Conservation (phyloP, 2,797 vertebrate species). For the Apogon hyalosoma region DNA sequence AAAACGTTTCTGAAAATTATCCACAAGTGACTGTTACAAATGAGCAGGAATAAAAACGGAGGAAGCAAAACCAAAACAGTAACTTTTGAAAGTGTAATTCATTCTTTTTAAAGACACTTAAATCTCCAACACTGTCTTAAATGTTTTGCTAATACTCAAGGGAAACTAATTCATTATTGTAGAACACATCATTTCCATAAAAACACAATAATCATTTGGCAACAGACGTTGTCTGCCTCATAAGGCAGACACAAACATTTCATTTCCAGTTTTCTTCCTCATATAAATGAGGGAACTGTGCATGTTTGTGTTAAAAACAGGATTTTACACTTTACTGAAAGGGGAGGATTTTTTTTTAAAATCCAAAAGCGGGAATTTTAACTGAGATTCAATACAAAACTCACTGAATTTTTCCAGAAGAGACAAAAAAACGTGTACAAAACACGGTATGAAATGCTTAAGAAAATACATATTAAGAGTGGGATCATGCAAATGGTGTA, state of each 20-base stretch:
- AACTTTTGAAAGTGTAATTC: background rate
- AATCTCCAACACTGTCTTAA: constrained; percentile 13
- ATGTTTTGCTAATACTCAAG: constrained; percentile 24
- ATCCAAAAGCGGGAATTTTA: constrained; percentile 2
- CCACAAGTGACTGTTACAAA: constrained; percentile 14
- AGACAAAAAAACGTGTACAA: constrained; percentile 44
- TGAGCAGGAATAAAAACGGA: constrained; percentile 22
- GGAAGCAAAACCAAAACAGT: constrained; percentile 22
- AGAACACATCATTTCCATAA: constrained; percentile 30
- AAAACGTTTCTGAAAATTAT: constrained; percentile 10
- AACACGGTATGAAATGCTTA: constrained; percentile 51
- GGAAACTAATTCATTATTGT: constrained; percentile 14
- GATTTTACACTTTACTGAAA: background rate
- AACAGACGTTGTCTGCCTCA: constrained; percentile 58
- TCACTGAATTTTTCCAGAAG: background rate
- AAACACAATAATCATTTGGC: constrained; percentile 72
- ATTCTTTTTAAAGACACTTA: constrained; percentile 14
- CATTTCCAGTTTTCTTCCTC: constrained; percentile 33
- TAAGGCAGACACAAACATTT: constrained; percentile 44
- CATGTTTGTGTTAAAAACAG: constrained; percentile 9
- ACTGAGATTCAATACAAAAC: constrained; percentile 22
- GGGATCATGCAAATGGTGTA: constrained; percentile 47
- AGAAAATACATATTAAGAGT: constrained; percentile 32
- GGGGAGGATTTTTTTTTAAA: constrained; percentile 6
- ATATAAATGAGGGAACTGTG: constrained; percentile 28